These are phyloP conservation scores for Leucophenga montana DNA, from an alignment of 2,888 invertebrate genomes.

Conservation along the genomic window DNA sequence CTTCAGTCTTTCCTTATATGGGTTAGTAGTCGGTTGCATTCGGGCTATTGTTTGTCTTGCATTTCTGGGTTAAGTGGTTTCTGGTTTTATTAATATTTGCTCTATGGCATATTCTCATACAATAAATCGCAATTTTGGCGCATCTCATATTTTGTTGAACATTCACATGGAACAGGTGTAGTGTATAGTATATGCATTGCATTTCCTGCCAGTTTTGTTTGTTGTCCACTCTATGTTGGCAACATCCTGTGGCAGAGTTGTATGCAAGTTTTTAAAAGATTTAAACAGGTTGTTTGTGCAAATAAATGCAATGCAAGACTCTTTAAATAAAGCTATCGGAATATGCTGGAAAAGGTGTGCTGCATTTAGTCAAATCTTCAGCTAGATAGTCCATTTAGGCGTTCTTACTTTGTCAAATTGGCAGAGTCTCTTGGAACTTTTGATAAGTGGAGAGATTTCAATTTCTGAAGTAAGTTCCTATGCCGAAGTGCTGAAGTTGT, in stretches of 20 bases:
- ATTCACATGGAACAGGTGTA: conserved; percentile 58
- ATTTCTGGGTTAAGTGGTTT: conserved; percentile 58
- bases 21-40: neutral
- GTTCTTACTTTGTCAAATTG: too few species aligned
- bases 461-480: too few species aligned
- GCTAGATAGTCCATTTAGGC: too few species aligned
- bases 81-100: conserved; percentile 42
- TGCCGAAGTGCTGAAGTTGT: too few species aligned
- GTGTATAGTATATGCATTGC: conserved; percentile 8
- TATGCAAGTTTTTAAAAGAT: too few species aligned
- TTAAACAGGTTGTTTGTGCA: neutral
- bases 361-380: too few species aligned
- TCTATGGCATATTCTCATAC: conserved; percentile 41
- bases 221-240: conserved; percentile 48
- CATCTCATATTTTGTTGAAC: conserved; percentile 58
- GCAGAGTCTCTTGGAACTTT: too few species aligned
- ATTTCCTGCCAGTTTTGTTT: conserved; percentile 43
- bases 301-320: neutral
- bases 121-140: conserved; percentile 53
- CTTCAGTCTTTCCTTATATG: conserved; percentile 19
- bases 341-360: too few species aligned
- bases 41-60: conserved; percentile 45
- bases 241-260: neutral
- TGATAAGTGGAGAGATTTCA: too few species aligned
- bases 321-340: too few species aligned